These are phyloP conservation scores for Apodemia mormo DNA, from an alignment of 2,888 invertebrate species.

Conservation along the genomic window DNA sequence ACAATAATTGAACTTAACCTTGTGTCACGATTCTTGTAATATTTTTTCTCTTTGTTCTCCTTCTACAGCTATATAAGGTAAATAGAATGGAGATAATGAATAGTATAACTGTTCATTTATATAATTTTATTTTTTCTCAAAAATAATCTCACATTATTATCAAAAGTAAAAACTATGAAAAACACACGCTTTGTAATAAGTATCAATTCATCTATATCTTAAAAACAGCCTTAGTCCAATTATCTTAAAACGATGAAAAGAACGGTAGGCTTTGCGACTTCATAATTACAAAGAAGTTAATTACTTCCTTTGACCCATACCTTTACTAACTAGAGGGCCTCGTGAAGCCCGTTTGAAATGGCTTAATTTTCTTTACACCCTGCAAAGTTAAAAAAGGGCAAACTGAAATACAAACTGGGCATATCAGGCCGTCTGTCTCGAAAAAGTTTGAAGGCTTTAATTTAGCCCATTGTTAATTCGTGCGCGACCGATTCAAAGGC, in stretches of 20 bases:
- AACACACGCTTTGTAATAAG: no score
- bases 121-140: no score
- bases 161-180: no score
- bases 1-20: no score
- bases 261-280: slow-evolving; percentile 23
- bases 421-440: slow-evolving; percentile 53
- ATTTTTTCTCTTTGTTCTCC: no score
- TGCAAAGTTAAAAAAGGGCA: slow-evolving; percentile 52
- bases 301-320: slow-evolving; percentile 32
- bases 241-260: slow-evolving; percentile 21
- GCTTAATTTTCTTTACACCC: slow-evolving; percentile 57
- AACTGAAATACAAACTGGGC: slow-evolving; percentile 44
- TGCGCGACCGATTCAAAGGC: slow-evolving; percentile 76
- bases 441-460: slow-evolving; percentile 76
- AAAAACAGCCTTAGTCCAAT: slow-evolving; percentile 16
- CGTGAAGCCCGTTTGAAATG: slow-evolving; percentile 47
- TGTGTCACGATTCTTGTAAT: no score
- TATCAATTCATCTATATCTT: no score
- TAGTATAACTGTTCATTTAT: no score
- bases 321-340: slow-evolving; percentile 30
- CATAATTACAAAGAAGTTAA: slow-evolving; percentile 30
- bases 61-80: no score
- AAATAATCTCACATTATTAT: no score
- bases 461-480: slow-evolving; percentile 75
- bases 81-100: no score